Base-by-base conservation (phyloP, 2,113 vertebrate species). In the Menidia beryllina region DNA sequence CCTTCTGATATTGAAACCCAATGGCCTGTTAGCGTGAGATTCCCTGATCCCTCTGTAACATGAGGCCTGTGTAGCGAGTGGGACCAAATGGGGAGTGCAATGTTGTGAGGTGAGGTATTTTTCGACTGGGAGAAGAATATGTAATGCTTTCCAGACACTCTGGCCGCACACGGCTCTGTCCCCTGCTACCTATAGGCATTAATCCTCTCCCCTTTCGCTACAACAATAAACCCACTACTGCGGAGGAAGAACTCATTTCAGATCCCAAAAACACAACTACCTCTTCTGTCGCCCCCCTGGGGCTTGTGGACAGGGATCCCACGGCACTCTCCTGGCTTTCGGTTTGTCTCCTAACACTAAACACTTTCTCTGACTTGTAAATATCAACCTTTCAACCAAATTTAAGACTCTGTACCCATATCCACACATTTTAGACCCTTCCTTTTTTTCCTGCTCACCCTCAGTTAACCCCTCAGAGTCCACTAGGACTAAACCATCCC, bases 141-240 rank as follows among this genome's bases (percentile, higher is more conserved):
- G 75, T 94, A 93, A 94, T 93, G 82, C 82, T 85, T 89, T 94
- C 91, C 93, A 94, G 92, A 88, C 86, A 69, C 62, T 88, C 49
- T 36, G 80, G 75, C 84, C 58, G 83, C 90, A 87, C 84, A 86
- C 59, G 24, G 63, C 69, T 85, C 79, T 85, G 78, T 63, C 85
- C 77, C 67, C 62, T 71, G 85, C 92, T 92, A 92, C 91, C 91
- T 91, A 91, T 86, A 90, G 68, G 84, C 93, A 92, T 93, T 92
- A 93, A 89, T 81, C 91, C 83, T 93, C 91, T 93, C 91, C 61
- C 51, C 79, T 92, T 93, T 93, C 91, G 56, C 85, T 89, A 86
- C 48, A 92, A 93, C 89, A 94, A 94, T 92, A 94, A 94, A 93
- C 90, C 38, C 48, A 56, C 82, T 77, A 78, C 83, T 82, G 63